Base-by-base conservation (phyloP, 2,888 invertebrate genomes). In the Dichetophora obliterata region DNA sequence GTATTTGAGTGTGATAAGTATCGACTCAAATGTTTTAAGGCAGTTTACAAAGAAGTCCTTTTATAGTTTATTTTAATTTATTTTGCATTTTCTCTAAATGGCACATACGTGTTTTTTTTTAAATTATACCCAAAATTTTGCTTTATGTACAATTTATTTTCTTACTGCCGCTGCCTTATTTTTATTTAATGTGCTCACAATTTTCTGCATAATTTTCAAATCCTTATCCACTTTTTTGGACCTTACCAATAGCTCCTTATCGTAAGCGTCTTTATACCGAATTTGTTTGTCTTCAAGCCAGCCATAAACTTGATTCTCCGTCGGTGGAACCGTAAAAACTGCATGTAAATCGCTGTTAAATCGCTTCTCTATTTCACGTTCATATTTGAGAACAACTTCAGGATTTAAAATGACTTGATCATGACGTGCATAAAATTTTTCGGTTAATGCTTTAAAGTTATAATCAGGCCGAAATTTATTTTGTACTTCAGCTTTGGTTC, bases 221-320 rank as follows among this genome's bases (percentile, higher is more conserved):
- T 78, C 73, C 8, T 80, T 78, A 63, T 82, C 81, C 9, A n/a
- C 9, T 43, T 75, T 77, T 16, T 43, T 61, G 3, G 74, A 74
- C 75, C 80, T 77, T 27, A 70, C 14, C 24, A 80, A 50, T 19
- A 82, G 73, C 9, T 77, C 76, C n/a, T 31, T 19, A 63, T 82
- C 82, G 34, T 75, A 27, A 11, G 76, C 78, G 22, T 79, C 77
- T 0, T 69, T 66, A 19, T 78, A 81, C n/a, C 31, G 61, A 0
- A 75, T 69, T 6, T 78, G 78, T 16, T 65, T 74, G 59, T 78
- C 63, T 69, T 79, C 79, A 8, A 79, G 31, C 81, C 82, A 82
- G 50, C 82, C 82, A 43, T 82, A 82, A 6, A 63, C 76, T 80
- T 82, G 82, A 77, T 82, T 82, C 79, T 79, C 79, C 0, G 82